Base-by-base conservation (phyloP, 2,113 vertebrate genomes). In the Noturus placidus region DNA sequence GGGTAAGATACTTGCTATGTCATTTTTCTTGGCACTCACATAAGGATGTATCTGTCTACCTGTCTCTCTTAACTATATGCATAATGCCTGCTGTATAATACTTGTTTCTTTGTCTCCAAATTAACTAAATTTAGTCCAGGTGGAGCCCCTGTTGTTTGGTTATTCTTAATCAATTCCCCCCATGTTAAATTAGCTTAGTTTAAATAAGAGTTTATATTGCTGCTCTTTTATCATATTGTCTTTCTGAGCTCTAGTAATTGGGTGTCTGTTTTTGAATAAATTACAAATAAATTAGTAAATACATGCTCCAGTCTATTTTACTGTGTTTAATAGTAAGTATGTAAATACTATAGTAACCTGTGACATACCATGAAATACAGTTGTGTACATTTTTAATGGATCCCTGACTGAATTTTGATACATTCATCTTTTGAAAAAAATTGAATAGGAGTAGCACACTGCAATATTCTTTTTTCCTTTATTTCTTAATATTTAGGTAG, bases 1-100 rank as follows among this genome's bases (percentile, higher is more conserved):
- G 97, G 98, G 98, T 99, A 93, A 94, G 96, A 84, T 38, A 63
- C 3, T 35, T 42, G 1, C 22, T 25, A 17, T 69, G 65, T 33
- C 4, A 11, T 22, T 35, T 82, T 83, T 74, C 1, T 70, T 76
- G 19, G 30, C n/a, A 52, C 13, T 20, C 5, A 56, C 14, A 42
- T 27, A n/a, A 17, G 22, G 50, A 14, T 80, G n/a, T 3, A n/a
- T 56, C n/a, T 33, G n/a, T 57, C 52, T n/a, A 7, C 4, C 5
- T 52, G 46, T 52, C 42, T 78, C 2, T 30, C 4, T 46, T 35
- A 46, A 11, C 52, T 56, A 30, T 54, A 30, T 56, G 14, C n/a
- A 78, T 52, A 77, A 74, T 74, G 70, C 19, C 35, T 42, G 20
- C 22, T 50, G 13, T 50, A n/a, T 27, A 22, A 11, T 42, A 8